Evolutionary conservation across 2,113 vertebrate genomes (phyloP), one percentile per base, ranked within the genome.

Genomic region (Clupea harengus): DNA sequence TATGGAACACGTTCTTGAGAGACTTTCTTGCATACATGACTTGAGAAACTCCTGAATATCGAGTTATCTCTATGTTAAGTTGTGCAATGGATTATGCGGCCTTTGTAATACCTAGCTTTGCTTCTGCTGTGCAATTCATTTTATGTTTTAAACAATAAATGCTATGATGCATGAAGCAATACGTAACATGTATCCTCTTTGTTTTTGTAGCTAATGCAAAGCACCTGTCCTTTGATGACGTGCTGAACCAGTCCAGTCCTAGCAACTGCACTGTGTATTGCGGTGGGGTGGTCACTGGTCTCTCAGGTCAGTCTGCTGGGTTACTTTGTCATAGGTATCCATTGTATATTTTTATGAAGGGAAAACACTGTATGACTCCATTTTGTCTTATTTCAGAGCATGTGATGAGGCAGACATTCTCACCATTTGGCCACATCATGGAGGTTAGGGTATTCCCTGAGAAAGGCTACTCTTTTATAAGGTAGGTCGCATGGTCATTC

Each of bases 231-330:
- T 99, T 98, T 32, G 98, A 99, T 8, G 98, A 99, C 15, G 98
- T 99, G 84, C 95, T 99, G 87, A 99, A 94, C 90, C 98, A 99
- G 93, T 99, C 98, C 85, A 99, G 98, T 91, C 98, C 97, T 45
- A 98, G 97, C 93, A 99, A 99, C 94, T 99, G 97, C 92, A 99
- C 98, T 0, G 98, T 99, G 8, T 99, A 99, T 90, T 99, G 98
- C 39, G 98, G 98, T 0, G 98, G 98, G 0, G 97, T 99, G 44
- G 97, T 97, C 83, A 95, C 97, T 0, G 98, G 98, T 9, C 95
- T 99, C 75, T 97, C 98, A 95, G 98, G 98, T 99, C 92, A 86
- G 84, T 72, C 28, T 85, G 18, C 0, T 81, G 45, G 17, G 10
- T 44, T 84, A 20, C 5, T 15, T 6, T 39, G 0, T 39, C 28